Conservation (phyloP, 2,113 vertebrate species). For the Setophaga kirtlandii region DNA sequence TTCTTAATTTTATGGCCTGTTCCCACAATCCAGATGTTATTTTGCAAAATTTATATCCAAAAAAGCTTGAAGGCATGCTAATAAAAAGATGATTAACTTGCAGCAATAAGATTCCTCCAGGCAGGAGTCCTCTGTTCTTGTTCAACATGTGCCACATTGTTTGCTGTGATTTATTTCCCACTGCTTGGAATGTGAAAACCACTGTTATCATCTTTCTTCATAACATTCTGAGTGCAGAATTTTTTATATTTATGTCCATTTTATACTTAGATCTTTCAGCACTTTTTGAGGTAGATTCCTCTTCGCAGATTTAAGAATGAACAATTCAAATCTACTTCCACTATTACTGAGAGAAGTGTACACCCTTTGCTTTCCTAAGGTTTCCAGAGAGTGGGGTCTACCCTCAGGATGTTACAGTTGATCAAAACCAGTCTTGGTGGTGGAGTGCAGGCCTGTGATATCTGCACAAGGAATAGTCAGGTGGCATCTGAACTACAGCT, state of each 20-base stretch:
- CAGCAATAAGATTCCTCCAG: neutral
- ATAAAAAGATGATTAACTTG: slow-evolving; percentile 5
- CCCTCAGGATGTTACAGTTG: neutral
- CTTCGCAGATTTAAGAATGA: neutral
- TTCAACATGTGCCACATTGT: neutral
- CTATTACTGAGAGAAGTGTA: neutral
- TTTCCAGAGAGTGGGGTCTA: neutral
- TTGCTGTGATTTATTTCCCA: neutral
- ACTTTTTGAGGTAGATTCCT: neutral
- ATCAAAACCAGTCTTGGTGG: neutral
- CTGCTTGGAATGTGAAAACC: neutral
- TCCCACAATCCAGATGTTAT: neutral
- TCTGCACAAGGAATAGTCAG: neutral
- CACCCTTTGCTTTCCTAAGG: neutral
- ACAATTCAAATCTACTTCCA: neutral
- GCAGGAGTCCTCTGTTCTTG: neutral
- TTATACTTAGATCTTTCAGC: neutral
- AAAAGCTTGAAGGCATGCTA: neutral
- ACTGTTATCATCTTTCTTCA: neutral
- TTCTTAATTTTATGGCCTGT: neutral
- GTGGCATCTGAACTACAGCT: neutral
- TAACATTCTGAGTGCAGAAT: neutral
- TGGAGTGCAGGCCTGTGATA: neutral
- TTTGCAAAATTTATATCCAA: neutral
- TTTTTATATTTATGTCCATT: neutral